These are phyloP conservation scores for Cartodere bifasciata DNA, from an alignment of 2,888 invertebrate species.

Conservation along the genomic window DNA sequence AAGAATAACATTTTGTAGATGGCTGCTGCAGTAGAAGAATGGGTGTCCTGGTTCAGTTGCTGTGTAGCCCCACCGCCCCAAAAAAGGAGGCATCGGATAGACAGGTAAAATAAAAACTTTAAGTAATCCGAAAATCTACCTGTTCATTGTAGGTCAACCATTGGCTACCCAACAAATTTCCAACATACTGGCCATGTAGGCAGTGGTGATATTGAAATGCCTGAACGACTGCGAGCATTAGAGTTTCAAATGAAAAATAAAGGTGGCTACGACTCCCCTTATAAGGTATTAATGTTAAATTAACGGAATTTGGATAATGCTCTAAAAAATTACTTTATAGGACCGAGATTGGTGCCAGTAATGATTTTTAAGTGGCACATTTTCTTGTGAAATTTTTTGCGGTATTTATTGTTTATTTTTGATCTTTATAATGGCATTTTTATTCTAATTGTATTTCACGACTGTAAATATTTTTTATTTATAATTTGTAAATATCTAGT, in stretches of 20 bases:
- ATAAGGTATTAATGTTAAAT: no score
- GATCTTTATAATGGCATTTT: no score
- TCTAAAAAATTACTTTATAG: no score
- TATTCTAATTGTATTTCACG: no score
- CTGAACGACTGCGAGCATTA: slow-evolving; percentile 71
- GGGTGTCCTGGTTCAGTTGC: slow-evolving; percentile 88
- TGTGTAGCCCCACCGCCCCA: slow-evolving; percentile 74
- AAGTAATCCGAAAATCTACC: slow-evolving; percentile 1
- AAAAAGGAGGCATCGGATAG: slow-evolving; percentile 65
- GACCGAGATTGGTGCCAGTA: no score
- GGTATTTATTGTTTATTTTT: no score
- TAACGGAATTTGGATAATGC: no score
- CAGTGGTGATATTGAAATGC: slow-evolving; percentile 78
- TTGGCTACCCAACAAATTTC: slow-evolving; percentile 90
- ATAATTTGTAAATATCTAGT: no score
- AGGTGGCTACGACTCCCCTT: slow-evolving; percentile 69
- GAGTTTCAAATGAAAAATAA: slow-evolving; percentile 94
- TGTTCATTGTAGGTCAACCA: slow-evolving; percentile 62
- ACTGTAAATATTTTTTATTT: no score
- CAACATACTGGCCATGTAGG: slow-evolving; percentile 89
- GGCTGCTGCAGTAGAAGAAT: slow-evolving; percentile 59
- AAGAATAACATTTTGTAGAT: no score
- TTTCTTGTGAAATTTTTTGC: no score
- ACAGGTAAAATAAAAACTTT: slow-evolving; percentile 32
- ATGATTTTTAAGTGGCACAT: no score